Percentiles rank a stretch among this genome's conserved stretches.
Evolutionary conservation across 2,888 invertebrate species (phyloP).

Genomic region (Gibbula magus): DNA sequence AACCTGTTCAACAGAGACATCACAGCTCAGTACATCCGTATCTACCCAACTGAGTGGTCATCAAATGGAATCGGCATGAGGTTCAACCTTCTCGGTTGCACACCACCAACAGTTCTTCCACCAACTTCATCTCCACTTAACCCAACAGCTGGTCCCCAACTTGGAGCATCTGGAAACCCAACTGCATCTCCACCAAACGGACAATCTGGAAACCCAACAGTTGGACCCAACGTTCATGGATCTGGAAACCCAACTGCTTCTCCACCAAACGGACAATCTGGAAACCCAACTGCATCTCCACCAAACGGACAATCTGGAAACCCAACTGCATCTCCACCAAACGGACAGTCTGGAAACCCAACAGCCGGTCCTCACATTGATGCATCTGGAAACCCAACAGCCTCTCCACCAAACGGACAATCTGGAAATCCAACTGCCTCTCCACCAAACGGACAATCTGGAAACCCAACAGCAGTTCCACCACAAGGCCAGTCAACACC

Average conservation of each 20-base stretch:
- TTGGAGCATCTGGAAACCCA: constrained; percentile 36
- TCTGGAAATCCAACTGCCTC: neutral
- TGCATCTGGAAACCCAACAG: constrained; percentile 40
- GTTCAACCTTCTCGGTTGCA: constrained; percentile 61
- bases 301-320: constrained; percentile 26
- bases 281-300: neutral
- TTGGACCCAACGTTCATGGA: constrained; percentile 16
- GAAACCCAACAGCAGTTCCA: neutral
- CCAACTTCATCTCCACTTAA: constrained; percentile 38
- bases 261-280: constrained; percentile 20
- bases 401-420: constrained; percentile 15
- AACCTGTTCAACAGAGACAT: constrained; percentile 63
- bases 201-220: neutral
- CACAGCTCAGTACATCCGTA: constrained; percentile 56
- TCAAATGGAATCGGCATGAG: constrained; percentile 50
- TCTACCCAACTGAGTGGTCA: constrained; percentile 51
- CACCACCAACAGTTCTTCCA: constrained; percentile 47
- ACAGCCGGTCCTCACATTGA: constrained; percentile 1
- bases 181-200: constrained; percentile 36
- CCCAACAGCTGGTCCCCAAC: constrained; percentile 35
- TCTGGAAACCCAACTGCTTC: constrained; percentile 27
- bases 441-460: neutral
- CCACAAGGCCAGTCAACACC: neutral
- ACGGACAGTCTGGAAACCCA: constrained; percentile 20
- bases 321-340: constrained; percentile 35